These are phyloP conservation scores for Nibea albiflora DNA, from an alignment of 2,113 vertebrate species.

Conservation along the genomic window DNA sequence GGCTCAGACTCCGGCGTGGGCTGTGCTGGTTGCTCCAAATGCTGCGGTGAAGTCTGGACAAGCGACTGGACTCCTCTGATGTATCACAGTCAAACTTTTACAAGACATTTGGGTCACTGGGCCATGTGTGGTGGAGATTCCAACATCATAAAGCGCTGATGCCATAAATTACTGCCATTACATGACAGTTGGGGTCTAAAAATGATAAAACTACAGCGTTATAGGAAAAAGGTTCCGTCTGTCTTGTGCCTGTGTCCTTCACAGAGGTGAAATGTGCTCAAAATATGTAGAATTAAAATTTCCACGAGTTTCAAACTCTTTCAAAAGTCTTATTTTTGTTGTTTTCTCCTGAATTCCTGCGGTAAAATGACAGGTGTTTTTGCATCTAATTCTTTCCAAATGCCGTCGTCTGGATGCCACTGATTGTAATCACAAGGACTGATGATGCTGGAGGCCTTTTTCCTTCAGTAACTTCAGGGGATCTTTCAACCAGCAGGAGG, in stretches of 20 bases:
- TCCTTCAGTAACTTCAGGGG: conserved; percentile 74
- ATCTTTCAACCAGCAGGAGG: conserved; percentile 76
- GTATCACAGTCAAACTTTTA: conserved; percentile 40
- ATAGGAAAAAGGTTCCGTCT: not conserved
- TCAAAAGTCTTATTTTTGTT: conserved; percentile 45
- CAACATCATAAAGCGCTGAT: conserved; percentile 11
- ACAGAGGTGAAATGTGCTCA: conserved; percentile 17
- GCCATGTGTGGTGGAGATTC: conserved; percentile 19
- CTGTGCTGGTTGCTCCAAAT: not conserved
- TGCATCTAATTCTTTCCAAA: conserved; percentile 74
- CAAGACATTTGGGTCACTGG: conserved; percentile 35
- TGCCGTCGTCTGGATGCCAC: conserved; percentile 73
- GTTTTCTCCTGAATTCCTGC: conserved; percentile 49
- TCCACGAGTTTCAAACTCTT: conserved; percentile 31
- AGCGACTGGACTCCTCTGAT: conserved; percentile 43
- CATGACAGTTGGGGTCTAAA: not conserved
- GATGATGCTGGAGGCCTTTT: conserved; percentile 74
- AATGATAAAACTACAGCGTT: not conserved
- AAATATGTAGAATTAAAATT: conserved; percentile 22
- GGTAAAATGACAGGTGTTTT: conserved; percentile 78
- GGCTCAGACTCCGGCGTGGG: conserved; percentile 45
- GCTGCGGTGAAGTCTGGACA: not conserved
- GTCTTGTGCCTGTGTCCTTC: not conserved
- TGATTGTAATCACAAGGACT: conserved; percentile 82
- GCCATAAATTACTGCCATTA: not conserved